Conservation (phyloP, 2,797 vertebrate genomes). For the Poecilia velifera region DNA sequence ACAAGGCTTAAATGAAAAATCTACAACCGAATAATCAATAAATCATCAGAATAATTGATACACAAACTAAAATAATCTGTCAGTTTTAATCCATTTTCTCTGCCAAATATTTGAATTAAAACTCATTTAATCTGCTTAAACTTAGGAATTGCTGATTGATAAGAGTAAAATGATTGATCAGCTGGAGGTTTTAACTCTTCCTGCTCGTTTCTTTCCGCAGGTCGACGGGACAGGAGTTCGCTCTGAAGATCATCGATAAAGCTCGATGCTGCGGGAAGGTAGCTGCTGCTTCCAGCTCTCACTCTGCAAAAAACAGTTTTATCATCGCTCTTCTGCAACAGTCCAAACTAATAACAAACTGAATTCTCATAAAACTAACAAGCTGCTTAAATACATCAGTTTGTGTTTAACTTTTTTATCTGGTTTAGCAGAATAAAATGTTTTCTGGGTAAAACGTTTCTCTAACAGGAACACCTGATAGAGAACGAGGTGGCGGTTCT, state of each 20-base stretch:
- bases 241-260: slow-evolving; percentile 98
- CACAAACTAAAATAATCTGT: too few relatives aligned
- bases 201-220: slow-evolving; percentile 64
- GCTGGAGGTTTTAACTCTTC: neutral
- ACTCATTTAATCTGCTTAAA: neutral
- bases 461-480: slow-evolving; percentile 91
- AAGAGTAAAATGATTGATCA: too few relatives aligned
- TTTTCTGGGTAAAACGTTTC: neutral
- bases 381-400: neutral
- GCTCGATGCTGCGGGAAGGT: slow-evolving; percentile 98
- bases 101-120: neutral
- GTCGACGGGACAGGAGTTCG: slow-evolving; percentile 93
- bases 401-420: neutral
- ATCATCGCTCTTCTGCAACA: neutral
- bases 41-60: too few relatives aligned
- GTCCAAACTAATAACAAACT: neutral
- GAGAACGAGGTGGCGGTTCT: slow-evolving; percentile 96
- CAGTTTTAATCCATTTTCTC: neutral
- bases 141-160: neutral
- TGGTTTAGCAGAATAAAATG: too few relatives aligned
- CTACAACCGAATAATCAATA: too few relatives aligned
- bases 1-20: too few relatives aligned
- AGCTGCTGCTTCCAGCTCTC: neutral
- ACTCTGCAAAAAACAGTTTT: neutral
- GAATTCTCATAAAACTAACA: neutral